phyloP scores from a whole-genome alignment of 23 tunicate genomes.

The Ciona savignyi region DNA sequence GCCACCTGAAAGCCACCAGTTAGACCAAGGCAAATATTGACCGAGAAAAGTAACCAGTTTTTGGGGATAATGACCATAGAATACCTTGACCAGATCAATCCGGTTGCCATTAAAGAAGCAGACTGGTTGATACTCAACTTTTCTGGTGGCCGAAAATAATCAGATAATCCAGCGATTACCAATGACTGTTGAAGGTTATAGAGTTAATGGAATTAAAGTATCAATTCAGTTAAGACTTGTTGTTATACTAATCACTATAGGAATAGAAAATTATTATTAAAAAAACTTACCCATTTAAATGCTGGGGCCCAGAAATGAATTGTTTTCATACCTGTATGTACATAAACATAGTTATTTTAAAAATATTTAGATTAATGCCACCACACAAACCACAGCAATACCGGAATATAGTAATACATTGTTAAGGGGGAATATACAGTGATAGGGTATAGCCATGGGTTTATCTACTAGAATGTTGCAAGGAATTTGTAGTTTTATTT shows the following conservation, averaged over 20 bases:
- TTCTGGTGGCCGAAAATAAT: constrained; percentile 91
- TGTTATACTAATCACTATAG: too few relatives aligned
- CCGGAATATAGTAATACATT: too few relatives aligned
- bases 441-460: too few relatives aligned
- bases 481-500: too few relatives aligned
- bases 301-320: constrained; percentile 98
- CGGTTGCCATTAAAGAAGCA: constrained; percentile 69
- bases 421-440: not conserved
- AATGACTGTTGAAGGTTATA: constrained; percentile 22
- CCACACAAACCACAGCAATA: too few relatives aligned
- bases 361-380: too few relatives aligned
- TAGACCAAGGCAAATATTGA: constrained; percentile 69
- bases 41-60: constrained; percentile 91
- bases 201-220: too few relatives aligned
- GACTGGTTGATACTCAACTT: constrained; percentile 86
- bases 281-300: constrained; percentile 76
- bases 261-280: too few relatives aligned
- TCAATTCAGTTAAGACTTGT: not conserved
- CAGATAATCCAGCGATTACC: constrained; percentile 79
- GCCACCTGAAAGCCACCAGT: constrained; percentile 81
- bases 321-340: constrained; percentile 60
- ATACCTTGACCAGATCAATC: constrained; percentile 91
- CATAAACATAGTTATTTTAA: too few relatives aligned
- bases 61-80: constrained; percentile 90
- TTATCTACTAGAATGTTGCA: too few relatives aligned